These are phyloP conservation scores for Etheostoma nigrum DNA, from an alignment of 2,797 vertebrate species.

Conservation along the genomic window DNA sequence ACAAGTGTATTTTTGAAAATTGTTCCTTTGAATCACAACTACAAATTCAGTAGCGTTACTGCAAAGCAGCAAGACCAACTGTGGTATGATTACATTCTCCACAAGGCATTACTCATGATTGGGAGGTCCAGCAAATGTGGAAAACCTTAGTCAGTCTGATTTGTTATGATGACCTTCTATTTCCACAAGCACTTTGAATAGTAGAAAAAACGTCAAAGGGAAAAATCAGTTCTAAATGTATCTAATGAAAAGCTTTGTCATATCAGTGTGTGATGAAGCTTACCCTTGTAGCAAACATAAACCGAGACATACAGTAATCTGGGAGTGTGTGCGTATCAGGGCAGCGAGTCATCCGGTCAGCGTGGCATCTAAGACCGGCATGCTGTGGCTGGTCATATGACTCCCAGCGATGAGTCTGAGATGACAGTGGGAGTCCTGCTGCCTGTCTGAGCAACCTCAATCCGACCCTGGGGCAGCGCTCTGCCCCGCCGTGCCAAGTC, in stretches of 20 bases:
- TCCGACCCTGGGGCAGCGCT: slow-evolving; percentile 40
- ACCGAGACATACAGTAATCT: slow-evolving; percentile 37
- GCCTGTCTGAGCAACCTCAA: slow-evolving; percentile 48
- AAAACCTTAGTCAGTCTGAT: not conserved
- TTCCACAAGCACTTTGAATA: not conserved
- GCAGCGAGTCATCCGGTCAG: slow-evolving; percentile 56
- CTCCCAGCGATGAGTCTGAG: slow-evolving; percentile 68
- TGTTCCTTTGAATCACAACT: not conserved
- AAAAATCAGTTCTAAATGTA: slow-evolving; percentile 4
- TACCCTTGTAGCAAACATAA: slow-evolving; percentile 35
- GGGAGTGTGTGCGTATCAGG: slow-evolving; percentile 23
- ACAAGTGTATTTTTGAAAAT: not conserved
- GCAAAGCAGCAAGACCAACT: not conserved
- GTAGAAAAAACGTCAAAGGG: slow-evolving; percentile 1
- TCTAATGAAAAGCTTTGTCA: slow-evolving; percentile 35
- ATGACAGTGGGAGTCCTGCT: slow-evolving; percentile 59
- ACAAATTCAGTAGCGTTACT: not conserved
- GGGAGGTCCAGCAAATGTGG: slow-evolving; percentile 12
- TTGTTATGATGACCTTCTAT: slow-evolving; percentile 12
- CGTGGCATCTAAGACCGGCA: slow-evolving; percentile 48
- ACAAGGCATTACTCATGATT: slow-evolving; percentile 2
- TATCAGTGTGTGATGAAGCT: slow-evolving; percentile 22
- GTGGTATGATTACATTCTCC: not conserved
- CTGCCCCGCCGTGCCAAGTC: slow-evolving; percentile 42
- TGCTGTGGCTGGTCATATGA: slow-evolving; percentile 61